A percentile compares a stretch with the other conserved stretches of the same genome.
phyloP scores from a whole-genome alignment of 2,888 invertebrate species.

The Melolontha melolontha region DNA sequence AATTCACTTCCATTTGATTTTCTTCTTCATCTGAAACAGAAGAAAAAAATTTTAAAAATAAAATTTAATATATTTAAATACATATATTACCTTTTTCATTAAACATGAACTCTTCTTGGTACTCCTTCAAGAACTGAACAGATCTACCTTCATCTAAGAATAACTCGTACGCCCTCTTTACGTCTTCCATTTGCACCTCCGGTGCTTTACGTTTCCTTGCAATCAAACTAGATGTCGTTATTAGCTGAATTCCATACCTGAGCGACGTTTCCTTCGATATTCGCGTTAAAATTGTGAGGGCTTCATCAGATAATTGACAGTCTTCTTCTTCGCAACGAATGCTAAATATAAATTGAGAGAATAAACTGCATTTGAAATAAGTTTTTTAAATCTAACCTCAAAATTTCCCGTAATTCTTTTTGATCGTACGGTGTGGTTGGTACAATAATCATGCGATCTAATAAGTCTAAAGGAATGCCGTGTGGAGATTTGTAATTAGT shows the following conservation, averaged over 20 bases:
- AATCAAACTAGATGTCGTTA: constrained; percentile 96
- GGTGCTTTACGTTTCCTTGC: constrained; percentile 88
- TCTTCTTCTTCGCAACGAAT: constrained; percentile 96
- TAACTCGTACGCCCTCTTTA: constrained; percentile 93
- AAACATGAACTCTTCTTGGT: constrained; percentile 97
- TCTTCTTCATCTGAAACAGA: constrained; percentile 35
- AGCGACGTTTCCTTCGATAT: constrained; percentile 95
- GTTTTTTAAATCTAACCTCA: constrained; percentile 68
- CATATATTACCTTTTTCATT: constrained; percentile 66
- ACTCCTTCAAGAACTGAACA: constrained; percentile 93
- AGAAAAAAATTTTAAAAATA: constrained; percentile 1
- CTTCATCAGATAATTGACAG: constrained; percentile 93
- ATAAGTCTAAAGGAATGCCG: constrained; percentile 95
- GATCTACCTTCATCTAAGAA: constrained; percentile 96
- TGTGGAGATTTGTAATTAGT: constrained; percentile 95
- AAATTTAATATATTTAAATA: background rate
- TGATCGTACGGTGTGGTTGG: constrained; percentile 90
- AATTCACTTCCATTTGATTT: constrained; percentile 36
- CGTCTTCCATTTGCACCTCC: constrained; percentile 88
- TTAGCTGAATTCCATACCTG: constrained; percentile 97
- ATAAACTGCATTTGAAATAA: background rate
- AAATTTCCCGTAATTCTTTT: constrained; percentile 89
- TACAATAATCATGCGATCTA: constrained; percentile 96
- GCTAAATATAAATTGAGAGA: constrained; percentile 46
- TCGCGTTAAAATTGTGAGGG: constrained; percentile 88